Conservation (phyloP, 2,113 vertebrate genomes). For the Phycodurus eques region DNA sequence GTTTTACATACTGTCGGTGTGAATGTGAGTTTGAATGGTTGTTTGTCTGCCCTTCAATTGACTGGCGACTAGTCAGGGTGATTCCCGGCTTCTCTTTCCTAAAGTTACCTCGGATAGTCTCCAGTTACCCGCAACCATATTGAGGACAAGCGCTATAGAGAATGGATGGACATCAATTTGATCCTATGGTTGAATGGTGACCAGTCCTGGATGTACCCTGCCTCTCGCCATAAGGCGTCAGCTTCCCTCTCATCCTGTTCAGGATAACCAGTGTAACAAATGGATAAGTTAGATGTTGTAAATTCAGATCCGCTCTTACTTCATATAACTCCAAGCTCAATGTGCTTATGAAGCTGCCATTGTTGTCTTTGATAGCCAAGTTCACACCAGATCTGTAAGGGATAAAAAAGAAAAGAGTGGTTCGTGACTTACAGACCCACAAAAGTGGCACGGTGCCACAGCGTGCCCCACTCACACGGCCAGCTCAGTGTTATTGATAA, state of each 20-base stretch:
- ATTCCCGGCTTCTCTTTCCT: no score
- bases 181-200: neutral
- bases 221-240: neutral
- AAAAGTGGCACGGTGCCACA: neutral
- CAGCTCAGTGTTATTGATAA: slow-evolving; percentile 73
- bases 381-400: slow-evolving; percentile 67
- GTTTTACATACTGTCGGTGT: no score
- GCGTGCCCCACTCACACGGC: slow-evolving; percentile 65
- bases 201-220: neutral
- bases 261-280: neutral
- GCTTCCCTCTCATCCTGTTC: neutral
- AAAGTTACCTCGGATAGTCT: no score
- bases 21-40: no score
- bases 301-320: slow-evolving; percentile 41
- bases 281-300: neutral
- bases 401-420: neutral
- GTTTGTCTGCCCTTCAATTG: no score
- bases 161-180: no score
- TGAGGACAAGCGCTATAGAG: no score
- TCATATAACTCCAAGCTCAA: slow-evolving; percentile 61
- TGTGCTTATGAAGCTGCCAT: slow-evolving; percentile 74
- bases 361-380: slow-evolving; percentile 68
- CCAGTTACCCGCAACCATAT: no score
- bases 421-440: neutral
- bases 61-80: no score